phyloP scores from a whole-genome alignment of 2,888 invertebrate genomes.

The Alcis repandata region DNA sequence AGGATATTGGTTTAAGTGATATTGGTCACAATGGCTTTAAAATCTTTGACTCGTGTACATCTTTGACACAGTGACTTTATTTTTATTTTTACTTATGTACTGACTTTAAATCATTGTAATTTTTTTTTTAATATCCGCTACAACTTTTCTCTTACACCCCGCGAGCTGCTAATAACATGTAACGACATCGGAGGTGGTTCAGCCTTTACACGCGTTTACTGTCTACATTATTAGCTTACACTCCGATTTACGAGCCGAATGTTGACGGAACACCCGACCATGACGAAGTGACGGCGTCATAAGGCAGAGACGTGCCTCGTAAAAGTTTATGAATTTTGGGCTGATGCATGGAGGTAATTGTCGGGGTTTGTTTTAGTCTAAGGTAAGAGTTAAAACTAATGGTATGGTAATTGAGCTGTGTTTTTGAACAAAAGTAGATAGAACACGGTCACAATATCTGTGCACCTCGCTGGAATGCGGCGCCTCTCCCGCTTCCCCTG shows the following conservation, averaged over 20 bases:
- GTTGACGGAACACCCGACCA: slow-evolving; percentile 27
- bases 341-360: neutral
- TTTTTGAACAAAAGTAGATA: neutral
- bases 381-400: neutral
- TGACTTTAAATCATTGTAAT: neutral
- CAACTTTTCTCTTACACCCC: neutral
- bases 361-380: neutral
- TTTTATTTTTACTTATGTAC: too few relatives aligned
- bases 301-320: slow-evolving; percentile 17
- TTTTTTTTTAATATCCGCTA: neutral
- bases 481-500: too few relatives aligned
- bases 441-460: too few relatives aligned
- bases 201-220: slow-evolving; percentile 19
- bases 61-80: too few relatives aligned
- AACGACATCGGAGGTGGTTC: slow-evolving; percentile 20
- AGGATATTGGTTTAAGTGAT: too few relatives aligned
- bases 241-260: slow-evolving; percentile 29
- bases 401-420: neutral
- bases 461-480: too few relatives aligned
- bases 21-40: too few relatives aligned
- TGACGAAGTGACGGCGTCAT: slow-evolving; percentile 11
- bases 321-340: slow-evolving; percentile 29
- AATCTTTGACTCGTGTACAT: too few relatives aligned
- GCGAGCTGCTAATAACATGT: slow-evolving; percentile 10
- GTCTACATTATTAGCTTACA: slow-evolving; percentile 15